Percentiles rank a stretch among this genome's conserved stretches.
Evolutionary conservation across 2,888 invertebrate species (phyloP).

Genomic region (Ypsolopha sequella): DNA sequence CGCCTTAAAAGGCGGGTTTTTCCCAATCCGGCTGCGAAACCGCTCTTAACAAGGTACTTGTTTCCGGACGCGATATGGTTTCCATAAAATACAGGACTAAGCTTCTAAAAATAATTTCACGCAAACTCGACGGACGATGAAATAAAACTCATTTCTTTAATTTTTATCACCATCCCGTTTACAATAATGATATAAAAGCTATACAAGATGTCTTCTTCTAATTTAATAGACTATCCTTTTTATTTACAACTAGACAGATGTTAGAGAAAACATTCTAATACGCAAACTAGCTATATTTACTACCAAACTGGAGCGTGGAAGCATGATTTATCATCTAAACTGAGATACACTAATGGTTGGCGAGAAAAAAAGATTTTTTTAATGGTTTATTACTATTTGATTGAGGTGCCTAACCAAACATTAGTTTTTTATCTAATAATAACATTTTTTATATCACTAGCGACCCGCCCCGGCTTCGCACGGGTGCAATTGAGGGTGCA

Average conservation of each 20-base stretch:
- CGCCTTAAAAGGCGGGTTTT: no score
- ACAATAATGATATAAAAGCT: neutral
- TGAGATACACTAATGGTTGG: neutral
- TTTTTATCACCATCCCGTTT: neutral
- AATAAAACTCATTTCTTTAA: neutral
- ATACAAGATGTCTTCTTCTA: neutral
- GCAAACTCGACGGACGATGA: no score
- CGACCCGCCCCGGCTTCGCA: no score
- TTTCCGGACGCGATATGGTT: no score
- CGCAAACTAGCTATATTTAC: constrained; percentile 9
- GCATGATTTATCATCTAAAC: constrained; percentile 15
- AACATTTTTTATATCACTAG: no score
- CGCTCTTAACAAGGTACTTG: no score
- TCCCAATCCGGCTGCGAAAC: no score
- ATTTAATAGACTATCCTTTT: constrained; percentile 2
- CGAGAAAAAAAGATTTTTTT: neutral
- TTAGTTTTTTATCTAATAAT: no score
- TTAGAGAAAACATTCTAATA: constrained; percentile 12
- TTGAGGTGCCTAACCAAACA: constrained; percentile 41
- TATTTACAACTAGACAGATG: constrained; percentile 7
- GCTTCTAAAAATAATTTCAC: no score
- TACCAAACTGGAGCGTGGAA: constrained; percentile 8
- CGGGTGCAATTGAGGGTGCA: no score
- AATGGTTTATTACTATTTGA: neutral
- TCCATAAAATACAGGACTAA: no score